phyloP scores from a whole-genome alignment of 2,888 invertebrate genomes.

The Ophion ellenae region DNA sequence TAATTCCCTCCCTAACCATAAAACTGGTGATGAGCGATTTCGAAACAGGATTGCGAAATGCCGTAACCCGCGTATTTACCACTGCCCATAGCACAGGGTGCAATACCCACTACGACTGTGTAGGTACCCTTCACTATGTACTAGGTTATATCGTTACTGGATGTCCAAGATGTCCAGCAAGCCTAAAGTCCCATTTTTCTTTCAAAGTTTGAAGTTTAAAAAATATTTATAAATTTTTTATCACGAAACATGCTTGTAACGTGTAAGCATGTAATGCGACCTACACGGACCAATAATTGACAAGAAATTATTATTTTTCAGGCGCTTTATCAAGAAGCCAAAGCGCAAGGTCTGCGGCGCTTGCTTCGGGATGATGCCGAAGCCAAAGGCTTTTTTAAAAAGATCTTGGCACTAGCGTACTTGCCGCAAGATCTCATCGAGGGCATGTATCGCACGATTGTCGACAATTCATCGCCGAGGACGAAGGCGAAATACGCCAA shows the following conservation, averaged over 20 bases:
- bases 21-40: conserved; percentile 43
- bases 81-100: conserved; percentile 33
- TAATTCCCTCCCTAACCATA: conserved; percentile 9
- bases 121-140: not conserved
- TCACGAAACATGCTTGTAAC: conserved; percentile 11
- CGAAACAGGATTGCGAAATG: conserved; percentile 41
- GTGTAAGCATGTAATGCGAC: not conserved
- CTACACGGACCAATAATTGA: not conserved
- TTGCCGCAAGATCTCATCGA: no score
- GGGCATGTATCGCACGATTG: no score
- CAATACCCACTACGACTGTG: conserved; percentile 37
- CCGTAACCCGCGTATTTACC: conserved; percentile 14
- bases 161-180: not conserved
- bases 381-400: no score
- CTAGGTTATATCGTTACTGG: not conserved
- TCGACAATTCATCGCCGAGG: no score
- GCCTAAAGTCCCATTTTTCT: not conserved
- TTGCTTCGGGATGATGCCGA: no score
- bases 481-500: no score
- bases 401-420: no score
- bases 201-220: not conserved
- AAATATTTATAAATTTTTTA: conserved; percentile 7
- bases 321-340: no score
- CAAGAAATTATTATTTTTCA: no score
- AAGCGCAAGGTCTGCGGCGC: no score